Conservation (phyloP, 2,797 vertebrate genomes). For the Clamator glandarius region DNA sequence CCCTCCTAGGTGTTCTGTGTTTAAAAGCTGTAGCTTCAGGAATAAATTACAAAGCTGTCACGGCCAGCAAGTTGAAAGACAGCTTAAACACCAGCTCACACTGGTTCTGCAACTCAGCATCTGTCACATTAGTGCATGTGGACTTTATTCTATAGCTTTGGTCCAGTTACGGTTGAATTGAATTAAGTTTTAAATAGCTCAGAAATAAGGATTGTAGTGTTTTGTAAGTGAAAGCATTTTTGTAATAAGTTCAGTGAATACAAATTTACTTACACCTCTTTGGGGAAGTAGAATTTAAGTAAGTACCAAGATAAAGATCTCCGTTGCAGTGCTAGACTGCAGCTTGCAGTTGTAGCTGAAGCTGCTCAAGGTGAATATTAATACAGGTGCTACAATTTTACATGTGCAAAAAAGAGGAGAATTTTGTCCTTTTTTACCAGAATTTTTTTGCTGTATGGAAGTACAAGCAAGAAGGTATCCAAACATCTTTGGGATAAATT, state of each 20-base stretch:
- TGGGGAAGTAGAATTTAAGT: neutral
- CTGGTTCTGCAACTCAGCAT: neutral
- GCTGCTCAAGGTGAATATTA: neutral
- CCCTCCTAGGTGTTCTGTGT: neutral
- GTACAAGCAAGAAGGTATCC: neutral
- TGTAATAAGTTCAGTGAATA: neutral
- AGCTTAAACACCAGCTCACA: neutral
- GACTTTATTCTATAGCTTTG: neutral
- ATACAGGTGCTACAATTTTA: neutral
- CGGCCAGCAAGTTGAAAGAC: neutral
- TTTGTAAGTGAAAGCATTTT: neutral
- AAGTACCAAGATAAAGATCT: neutral
- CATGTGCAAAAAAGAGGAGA: neutral
- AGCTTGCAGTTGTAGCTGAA: neutral
- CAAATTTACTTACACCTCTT: neutral
- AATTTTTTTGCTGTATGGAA: neutral
- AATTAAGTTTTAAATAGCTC: neutral
- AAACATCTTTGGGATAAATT: neutral
- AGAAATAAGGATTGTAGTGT: neutral
- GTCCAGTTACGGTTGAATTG: neutral
- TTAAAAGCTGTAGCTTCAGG: neutral
- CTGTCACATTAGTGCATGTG: neutral
- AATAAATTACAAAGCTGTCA: neutral
- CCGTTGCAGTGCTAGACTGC: neutral
- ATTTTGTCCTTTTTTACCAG: neutral